These are phyloP conservation scores for Atethmia centrago DNA, from an alignment of 2,888 invertebrate species.

Conservation along the genomic window DNA sequence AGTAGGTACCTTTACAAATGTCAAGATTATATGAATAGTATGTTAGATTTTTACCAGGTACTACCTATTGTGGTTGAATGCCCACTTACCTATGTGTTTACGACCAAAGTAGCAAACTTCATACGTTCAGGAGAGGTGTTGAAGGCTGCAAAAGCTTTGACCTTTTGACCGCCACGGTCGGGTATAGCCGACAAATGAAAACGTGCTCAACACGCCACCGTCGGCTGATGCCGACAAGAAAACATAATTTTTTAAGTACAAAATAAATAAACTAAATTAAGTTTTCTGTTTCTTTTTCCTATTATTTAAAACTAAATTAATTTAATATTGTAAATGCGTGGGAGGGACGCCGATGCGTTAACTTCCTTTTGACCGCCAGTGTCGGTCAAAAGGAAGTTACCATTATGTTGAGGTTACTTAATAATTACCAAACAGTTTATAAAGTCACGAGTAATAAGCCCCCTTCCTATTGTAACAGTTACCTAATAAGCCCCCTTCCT, in stretches of 20 bases:
- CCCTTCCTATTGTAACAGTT: not conserved
- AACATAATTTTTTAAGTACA: too few species aligned
- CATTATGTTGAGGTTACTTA: not conserved
- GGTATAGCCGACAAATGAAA: too few species aligned
- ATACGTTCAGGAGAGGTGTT: not conserved
- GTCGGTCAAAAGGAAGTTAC: too few species aligned
- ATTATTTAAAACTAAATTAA: too few species aligned
- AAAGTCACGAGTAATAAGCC: not conserved
- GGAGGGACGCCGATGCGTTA: too few species aligned
- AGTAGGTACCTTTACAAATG: not conserved
- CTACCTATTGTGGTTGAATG: not conserved
- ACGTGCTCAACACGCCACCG: too few species aligned
- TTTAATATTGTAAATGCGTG: too few species aligned
- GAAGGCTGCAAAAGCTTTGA: not conserved
- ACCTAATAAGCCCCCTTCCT: not conserved
- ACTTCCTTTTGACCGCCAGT: too few species aligned
- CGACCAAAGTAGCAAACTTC: not conserved
- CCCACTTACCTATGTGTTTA: not conserved
- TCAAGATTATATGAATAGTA: not conserved
- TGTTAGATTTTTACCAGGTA: not conserved
- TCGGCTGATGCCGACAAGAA: too few species aligned
- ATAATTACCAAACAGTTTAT: not conserved
- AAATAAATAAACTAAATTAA: too few species aligned
- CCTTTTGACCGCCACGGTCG: too few species aligned
- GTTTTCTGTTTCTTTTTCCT: too few species aligned